Evolutionary conservation across 2,113 vertebrate genomes (phyloP), one percentile per base, ranked within the genome.

Genomic region (Corythornis cristatus): DNA sequence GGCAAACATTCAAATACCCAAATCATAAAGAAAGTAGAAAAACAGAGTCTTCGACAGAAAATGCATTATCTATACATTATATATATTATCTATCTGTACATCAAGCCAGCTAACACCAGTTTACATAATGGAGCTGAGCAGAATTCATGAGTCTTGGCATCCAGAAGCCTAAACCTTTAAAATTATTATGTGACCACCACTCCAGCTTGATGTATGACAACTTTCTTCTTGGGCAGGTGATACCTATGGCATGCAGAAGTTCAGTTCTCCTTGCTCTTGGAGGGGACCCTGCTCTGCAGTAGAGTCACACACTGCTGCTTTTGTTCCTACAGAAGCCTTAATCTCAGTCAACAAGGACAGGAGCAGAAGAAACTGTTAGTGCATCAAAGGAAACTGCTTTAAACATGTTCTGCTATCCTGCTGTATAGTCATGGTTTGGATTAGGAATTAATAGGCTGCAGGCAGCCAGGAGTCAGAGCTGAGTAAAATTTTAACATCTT

Each of bases 361-460:
- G 42, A 93, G 51, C 45, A 90, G 64, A 89, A 76, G 48, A 80
- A 93, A 72, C 11, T 43, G 35, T 51, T 74, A 7, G 4, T 83
- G n/a, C 67, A 71, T 91, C 90, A 93, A 86, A 96, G 43, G 83
- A 90, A 90, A 92, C 45, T 79, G 11, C 37, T 94, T 80, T 91
- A 79, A 91, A 83, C 61, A 23, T 91, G 60, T 87, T 92, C 67
- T 89, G 4, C 81, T 73, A 45, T 92, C 79, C 83, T 88, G 68
- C 83, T 87, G 83, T 68, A 77, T 5, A 80, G 82, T 88, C 86
- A 91, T 8, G 21, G 40, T 79, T 94, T 93, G 77, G 89, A 95
- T 95, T 94, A 95, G 75, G 76, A 95, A 91, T 95, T 94, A 96
- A 95, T 75, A 89, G 51, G 53, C 45, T 91, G 31, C 35, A 95